A percentile compares a stretch with the other conserved stretches of the same genome.
Conservation (phyloP, 2,888 invertebrate species). For the Chelonus formosanus region DNA sequence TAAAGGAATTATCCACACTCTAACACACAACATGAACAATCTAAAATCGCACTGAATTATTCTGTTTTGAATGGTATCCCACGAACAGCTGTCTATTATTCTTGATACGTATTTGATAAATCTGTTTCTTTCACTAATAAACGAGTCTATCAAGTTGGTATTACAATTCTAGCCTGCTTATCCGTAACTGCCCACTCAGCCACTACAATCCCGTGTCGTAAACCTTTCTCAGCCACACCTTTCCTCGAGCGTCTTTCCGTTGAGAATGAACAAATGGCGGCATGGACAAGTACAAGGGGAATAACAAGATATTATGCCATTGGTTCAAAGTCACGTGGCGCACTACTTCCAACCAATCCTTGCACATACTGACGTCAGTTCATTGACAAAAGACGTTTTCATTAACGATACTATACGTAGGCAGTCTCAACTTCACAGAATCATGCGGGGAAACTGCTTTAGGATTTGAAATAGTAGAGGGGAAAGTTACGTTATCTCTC, state of each 20-base stretch:
- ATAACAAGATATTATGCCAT: slow-evolving; percentile 44
- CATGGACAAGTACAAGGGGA: slow-evolving; percentile 49
- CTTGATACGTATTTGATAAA: too few relatives aligned
- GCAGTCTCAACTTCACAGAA: slow-evolving; percentile 42
- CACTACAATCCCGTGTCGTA: background rate
- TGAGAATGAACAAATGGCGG: slow-evolving; percentile 61
- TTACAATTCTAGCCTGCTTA: background rate
- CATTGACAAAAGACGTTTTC: slow-evolving; percentile 67
- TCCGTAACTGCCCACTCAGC: background rate
- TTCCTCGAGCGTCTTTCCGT: slow-evolving; percentile 59
- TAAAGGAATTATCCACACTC: too few relatives aligned
- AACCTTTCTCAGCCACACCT: slow-evolving; percentile 55
- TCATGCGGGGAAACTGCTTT: slow-evolving; percentile 3
- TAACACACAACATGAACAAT: too few relatives aligned
- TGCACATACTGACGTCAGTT: slow-evolving; percentile 66
- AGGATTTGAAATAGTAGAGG: slow-evolving; percentile 13
- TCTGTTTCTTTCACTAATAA: too few relatives aligned
- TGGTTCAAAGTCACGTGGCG: slow-evolving; percentile 65
- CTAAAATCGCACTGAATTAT: too few relatives aligned
- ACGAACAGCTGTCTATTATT: too few relatives aligned
- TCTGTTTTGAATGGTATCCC: too few relatives aligned
- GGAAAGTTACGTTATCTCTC: slow-evolving; percentile 38
- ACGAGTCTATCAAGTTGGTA: too few relatives aligned
- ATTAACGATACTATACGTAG: slow-evolving; percentile 62
- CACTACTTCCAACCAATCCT: slow-evolving; percentile 57